These are phyloP conservation scores for Pocillopora meandrina DNA, from an alignment of 92 coral and sea anemone genomes.

Conservation along the genomic window DNA sequence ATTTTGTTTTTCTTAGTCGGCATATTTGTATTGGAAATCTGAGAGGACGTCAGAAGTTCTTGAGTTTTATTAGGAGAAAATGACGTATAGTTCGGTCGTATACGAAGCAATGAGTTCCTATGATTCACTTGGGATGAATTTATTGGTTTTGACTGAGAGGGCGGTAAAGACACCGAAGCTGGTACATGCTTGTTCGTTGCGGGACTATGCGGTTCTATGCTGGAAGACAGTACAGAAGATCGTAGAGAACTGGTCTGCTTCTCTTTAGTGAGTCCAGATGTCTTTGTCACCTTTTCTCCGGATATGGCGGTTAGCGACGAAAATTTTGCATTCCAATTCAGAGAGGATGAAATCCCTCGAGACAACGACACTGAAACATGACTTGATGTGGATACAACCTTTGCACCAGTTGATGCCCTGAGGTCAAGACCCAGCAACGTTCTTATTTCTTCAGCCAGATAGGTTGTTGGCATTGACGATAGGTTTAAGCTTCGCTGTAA, in stretches of 20 bases:
- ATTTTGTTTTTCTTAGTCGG: not conserved
- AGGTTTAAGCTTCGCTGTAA: not conserved
- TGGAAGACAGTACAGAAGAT: not conserved
- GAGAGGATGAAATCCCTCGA: not conserved
- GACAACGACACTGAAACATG: not conserved
- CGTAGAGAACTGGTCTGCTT: not conserved
- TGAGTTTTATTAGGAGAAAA: slow-evolving; percentile 44
- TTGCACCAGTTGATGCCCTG: not conserved
- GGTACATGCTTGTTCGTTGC: not conserved
- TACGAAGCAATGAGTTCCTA: not conserved
- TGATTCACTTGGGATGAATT: not conserved
- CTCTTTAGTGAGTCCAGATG: too few species aligned
- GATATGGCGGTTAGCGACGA: not conserved
- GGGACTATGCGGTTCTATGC: not conserved
- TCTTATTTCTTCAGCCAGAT: not conserved
- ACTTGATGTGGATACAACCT: not conserved
- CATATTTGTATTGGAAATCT: slow-evolving; percentile 41
- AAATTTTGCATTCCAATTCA: not conserved
- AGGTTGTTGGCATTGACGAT: not conserved
- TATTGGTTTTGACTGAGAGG: not conserved
- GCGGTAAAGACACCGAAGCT: not conserved
- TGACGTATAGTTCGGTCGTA: slow-evolving; percentile 27
- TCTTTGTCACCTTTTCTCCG: not conserved
- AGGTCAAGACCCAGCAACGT: not conserved
- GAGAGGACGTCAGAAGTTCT: slow-evolving; percentile 36